phyloP scores from a whole-genome alignment of 2,797 vertebrate species.

The Eulemur mongoz region DNA sequence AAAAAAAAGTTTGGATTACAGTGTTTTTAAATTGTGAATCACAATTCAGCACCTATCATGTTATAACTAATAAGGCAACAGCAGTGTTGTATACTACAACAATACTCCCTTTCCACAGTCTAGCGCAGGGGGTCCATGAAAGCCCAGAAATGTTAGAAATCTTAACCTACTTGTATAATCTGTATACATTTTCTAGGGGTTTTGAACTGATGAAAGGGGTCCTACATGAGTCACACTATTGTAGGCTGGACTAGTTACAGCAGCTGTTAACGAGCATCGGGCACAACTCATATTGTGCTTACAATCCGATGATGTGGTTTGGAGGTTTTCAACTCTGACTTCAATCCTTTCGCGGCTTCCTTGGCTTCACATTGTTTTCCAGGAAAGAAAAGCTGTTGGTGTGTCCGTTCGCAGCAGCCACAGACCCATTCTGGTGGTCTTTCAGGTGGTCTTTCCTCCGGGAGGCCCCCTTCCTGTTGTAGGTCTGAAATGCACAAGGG shows the following conservation, averaged over 20 bases:
- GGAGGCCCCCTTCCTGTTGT: constrained; percentile 90
- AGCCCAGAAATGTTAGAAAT: constrained; percentile 85
- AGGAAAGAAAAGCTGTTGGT: constrained; percentile 87
- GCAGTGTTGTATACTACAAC: constrained; percentile 88
- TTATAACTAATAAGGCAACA: constrained; percentile 91
- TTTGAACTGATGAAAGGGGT: constrained; percentile 85
- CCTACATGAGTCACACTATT: constrained; percentile 87
- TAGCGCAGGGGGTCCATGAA: constrained; percentile 82
- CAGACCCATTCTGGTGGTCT: constrained; percentile 90
- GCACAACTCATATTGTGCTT: constrained; percentile 88
- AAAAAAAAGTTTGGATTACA: constrained; percentile 87
- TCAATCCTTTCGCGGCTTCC: constrained; percentile 93
- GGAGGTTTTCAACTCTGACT: constrained; percentile 77
- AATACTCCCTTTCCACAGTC: constrained; percentile 86
- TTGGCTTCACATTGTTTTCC: constrained; percentile 87
- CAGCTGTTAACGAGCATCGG: constrained; percentile 85
- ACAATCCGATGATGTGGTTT: constrained; percentile 84
- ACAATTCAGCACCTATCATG: constrained; percentile 91
- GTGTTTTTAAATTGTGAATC: constrained; percentile 88
- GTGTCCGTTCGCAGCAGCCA: constrained; percentile 89
- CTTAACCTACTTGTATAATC: constrained; percentile 84
- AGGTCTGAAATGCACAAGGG: constrained; percentile 88
- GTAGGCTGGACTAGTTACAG: constrained; percentile 88
- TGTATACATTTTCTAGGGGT: constrained; percentile 84
- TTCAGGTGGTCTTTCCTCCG: constrained; percentile 91